Base-by-base conservation (phyloP, 2,113 vertebrate species). In the Coregonus clupeaformis region DNA sequence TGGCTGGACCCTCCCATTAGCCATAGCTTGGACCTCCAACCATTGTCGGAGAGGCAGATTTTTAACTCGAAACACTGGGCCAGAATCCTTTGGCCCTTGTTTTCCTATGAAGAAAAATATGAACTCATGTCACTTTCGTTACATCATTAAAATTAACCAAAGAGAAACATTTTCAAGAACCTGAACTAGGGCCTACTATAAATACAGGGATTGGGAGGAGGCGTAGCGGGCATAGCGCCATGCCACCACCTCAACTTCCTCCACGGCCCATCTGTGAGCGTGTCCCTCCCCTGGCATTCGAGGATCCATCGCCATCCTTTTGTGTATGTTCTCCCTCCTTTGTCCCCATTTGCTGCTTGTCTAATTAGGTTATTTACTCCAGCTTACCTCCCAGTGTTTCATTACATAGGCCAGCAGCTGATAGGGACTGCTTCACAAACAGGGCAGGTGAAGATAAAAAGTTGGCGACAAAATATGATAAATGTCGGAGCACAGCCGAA, bases 311-410 rank as follows among this genome's bases (percentile, higher is more conserved):
- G 80, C 73, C 82, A 74, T 78, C 76, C 82, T 74, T 87, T 81
- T 81, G 57, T 78, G 76, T 82, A 66, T 69, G 84, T 64, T 52
- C 13, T n/a, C 75, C 45, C 63, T 86, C 76, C 86, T 47, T 62
- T 63, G 86, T 86, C 80, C 80, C 72, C 68, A 64, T 45, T 36
- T 86, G 86, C 82, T 80, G 77, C 72, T 77, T 62, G 82, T 90
- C 89, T 89, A 89, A 90, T 90, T 89, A 84, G 86, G 82, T 89
- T 89, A 89, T 91, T 92, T 92, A 88, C 82, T 88, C 80, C 79
- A 80, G 80, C 66, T 87, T 84, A 90, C 86, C 90, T 90, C 81
- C 83, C 77, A 72, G 80, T 76, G 72, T 88, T 77, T 91, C 85
- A 85, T 90, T 91, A 86, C 25, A 83, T 74, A 65, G 71, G 62